Evolutionary conservation across 2,888 invertebrate genomes (phyloP).

Genomic region (Cryptus viduatorius): DNA sequence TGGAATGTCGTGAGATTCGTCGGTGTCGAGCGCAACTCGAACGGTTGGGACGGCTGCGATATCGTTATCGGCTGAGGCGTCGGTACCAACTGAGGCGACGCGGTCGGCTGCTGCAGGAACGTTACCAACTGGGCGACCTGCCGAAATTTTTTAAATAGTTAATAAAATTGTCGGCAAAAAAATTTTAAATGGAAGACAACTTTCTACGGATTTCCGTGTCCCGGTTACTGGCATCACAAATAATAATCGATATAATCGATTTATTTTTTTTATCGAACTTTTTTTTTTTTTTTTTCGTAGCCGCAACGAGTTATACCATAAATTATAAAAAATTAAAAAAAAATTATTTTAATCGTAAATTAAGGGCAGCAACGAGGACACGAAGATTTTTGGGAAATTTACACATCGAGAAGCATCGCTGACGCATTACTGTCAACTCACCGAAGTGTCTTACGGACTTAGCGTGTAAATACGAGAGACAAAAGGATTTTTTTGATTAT

Average conservation of each 20-base stretch:
- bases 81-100: constrained; percentile 83
- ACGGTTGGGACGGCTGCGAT: constrained; percentile 73
- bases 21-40: constrained; percentile 79
- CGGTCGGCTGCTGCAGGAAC: constrained; percentile 89
- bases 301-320: too few relatives aligned
- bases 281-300: not conserved
- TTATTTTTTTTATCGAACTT: too few relatives aligned
- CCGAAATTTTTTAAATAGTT: constrained; percentile 30
- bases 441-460: constrained; percentile 82
- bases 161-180: not conserved
- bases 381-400: not conserved
- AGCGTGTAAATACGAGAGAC: constrained; percentile 76
- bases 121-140: constrained; percentile 92
- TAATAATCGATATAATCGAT: not conserved
- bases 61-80: constrained; percentile 84
- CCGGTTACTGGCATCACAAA: not conserved
- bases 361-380: not conserved
- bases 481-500: constrained; percentile 36
- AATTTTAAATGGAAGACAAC: not conserved
- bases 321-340: not conserved
- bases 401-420: constrained; percentile 24
- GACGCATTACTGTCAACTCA: constrained; percentile 75
- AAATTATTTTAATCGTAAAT: not conserved
- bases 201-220: not conserved
- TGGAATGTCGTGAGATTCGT: constrained; percentile 83